Percentiles rank a stretch among this genome's conserved stretches.
Conservation (phyloP, 2,888 invertebrate species). For the Stenoptilia bipunctidactyla region DNA sequence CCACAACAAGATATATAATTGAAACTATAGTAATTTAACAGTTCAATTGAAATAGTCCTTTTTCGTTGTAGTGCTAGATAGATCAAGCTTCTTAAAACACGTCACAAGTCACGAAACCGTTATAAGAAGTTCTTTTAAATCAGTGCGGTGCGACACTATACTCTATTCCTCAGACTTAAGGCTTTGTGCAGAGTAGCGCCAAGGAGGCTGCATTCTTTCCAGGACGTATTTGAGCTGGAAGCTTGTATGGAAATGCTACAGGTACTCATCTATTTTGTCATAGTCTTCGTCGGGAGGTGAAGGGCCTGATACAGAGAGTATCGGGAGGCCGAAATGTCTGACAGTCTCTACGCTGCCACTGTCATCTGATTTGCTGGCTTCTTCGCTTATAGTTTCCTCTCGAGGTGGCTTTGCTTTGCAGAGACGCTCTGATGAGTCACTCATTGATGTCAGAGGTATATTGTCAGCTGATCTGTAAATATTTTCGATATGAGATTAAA, state of each 20-base stretch:
- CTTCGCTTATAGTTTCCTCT: constrained; percentile 61
- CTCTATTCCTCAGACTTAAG: constrained; percentile 34
- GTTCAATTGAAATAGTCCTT: constrained; percentile 27
- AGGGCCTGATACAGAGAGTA: constrained; percentile 84
- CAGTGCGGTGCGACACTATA: constrained; percentile 25
- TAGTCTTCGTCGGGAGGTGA: constrained; percentile 82
- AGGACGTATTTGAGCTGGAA: constrained; percentile 65
- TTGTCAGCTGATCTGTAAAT: constrained; percentile 56
- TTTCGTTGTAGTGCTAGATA: constrained; percentile 35
- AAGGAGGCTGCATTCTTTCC: constrained; percentile 58
- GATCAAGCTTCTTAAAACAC: constrained; percentile 9
- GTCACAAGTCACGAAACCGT: background rate
- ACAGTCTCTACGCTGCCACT: constrained; percentile 65
- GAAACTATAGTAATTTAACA: constrained; percentile 24
- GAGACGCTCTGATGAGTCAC: constrained; percentile 63
- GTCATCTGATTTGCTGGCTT: constrained; percentile 55
- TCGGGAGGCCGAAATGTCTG: constrained; percentile 79
- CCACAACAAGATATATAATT: constrained; percentile 49
- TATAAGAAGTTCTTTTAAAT: constrained; percentile 24
- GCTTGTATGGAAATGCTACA: constrained; percentile 70
- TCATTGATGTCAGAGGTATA: constrained; percentile 58
- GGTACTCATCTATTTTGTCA: constrained; percentile 73
- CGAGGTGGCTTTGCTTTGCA: constrained; percentile 47
- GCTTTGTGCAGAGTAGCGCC: constrained; percentile 56
- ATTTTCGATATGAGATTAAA: too few relatives aligned